phyloP scores from a whole-genome alignment of 2,113 vertebrate genomes.

The Xenus cinereus region DNA sequence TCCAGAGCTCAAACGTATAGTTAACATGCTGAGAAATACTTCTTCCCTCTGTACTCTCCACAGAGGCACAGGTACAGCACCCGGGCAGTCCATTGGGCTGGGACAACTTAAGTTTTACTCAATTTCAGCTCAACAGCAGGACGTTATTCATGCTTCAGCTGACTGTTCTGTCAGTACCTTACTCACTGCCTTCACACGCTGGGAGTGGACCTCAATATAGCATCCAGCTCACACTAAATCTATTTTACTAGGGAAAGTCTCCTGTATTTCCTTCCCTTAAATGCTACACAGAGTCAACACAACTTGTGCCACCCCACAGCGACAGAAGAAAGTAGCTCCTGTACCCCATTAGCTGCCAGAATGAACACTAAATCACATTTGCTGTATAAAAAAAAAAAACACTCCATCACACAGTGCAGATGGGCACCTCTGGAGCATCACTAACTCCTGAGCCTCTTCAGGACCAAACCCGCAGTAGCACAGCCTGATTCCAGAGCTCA shows the following conservation, averaged over 20 bases:
- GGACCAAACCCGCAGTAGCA: neutral
- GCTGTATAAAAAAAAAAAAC: neutral
- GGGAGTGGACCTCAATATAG: neutral
- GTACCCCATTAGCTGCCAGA: neutral
- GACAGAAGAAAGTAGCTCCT: neutral
- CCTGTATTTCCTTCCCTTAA: neutral
- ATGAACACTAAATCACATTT: neutral
- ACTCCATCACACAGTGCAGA: neutral
- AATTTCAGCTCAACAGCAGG: neutral
- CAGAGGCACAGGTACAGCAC: neutral
- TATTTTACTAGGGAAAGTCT: neutral
- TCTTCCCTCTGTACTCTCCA: neutral
- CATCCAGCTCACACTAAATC: neutral
- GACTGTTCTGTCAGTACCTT: neutral
- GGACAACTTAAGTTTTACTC: neutral
- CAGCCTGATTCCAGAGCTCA: neutral
- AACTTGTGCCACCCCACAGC: neutral
- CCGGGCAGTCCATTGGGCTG: neutral
- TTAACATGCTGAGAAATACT: rapidly evolving
- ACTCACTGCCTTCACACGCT: neutral
- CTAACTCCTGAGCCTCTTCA: neutral
- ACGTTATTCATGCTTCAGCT: neutral
- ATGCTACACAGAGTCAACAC: neutral
- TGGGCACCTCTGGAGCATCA: neutral
- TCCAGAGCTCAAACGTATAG: neutral